Conservation (phyloP, 2,797 vertebrate genomes). For the Esox lucius region DNA sequence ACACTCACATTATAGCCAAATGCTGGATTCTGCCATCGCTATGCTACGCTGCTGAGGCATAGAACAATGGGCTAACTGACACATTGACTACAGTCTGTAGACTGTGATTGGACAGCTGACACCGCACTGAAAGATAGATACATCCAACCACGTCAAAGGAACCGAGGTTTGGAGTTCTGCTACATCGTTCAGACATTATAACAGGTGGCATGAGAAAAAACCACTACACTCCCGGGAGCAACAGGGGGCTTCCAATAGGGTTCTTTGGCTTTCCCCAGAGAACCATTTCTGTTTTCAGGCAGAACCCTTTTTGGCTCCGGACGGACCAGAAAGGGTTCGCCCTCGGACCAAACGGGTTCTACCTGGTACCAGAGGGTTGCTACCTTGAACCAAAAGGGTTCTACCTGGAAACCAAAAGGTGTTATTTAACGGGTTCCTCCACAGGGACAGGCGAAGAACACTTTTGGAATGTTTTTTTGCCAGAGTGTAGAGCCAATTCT, state of each 20-base stretch:
- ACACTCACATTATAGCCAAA: slow-evolving; percentile 33
- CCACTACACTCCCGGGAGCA: neutral
- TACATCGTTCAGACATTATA: slow-evolving; percentile 36
- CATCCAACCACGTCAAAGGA: neutral
- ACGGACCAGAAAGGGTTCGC: too few relatives aligned
- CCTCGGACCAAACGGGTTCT: too few relatives aligned
- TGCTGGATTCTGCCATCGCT: slow-evolving; percentile 46
- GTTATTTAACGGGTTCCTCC: too few relatives aligned
- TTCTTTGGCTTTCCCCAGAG: too few relatives aligned
- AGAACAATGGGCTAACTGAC: slow-evolving; percentile 71
- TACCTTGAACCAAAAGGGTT: too few relatives aligned
- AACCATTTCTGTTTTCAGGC: too few relatives aligned
- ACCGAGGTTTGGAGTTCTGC: slow-evolving; percentile 29
- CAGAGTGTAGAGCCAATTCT: neutral
- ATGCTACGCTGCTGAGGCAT: slow-evolving; percentile 67
- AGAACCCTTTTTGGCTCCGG: too few relatives aligned
- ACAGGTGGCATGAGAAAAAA: neutral
- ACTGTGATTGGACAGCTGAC: slow-evolving; percentile 18
- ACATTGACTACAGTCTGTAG: slow-evolving; percentile 50
- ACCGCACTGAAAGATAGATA: slow-evolving; percentile 18
- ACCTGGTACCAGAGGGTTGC: too few relatives aligned
- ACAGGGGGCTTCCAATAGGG: too few relatives aligned
- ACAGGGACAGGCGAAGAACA: too few relatives aligned
- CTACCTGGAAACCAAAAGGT: too few relatives aligned
- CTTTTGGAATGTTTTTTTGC: too few relatives aligned